phyloP scores from a whole-genome alignment of 53 echinoderm and acorn worm species.

The Mesocentrotus franciscanus region DNA sequence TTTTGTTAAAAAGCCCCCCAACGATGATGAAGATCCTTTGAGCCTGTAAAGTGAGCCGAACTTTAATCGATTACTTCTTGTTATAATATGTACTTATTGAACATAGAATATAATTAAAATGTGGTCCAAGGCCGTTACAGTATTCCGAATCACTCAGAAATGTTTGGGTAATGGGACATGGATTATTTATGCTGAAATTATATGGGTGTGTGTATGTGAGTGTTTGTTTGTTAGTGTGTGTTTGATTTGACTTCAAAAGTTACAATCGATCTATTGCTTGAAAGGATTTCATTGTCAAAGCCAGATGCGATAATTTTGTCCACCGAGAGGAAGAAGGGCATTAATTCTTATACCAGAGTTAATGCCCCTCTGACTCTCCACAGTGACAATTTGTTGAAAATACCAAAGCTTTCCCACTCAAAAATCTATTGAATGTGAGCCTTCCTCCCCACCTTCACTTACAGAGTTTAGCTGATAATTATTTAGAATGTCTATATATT shows the following conservation, averaged over 20 bases:
- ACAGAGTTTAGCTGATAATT: not conserved
- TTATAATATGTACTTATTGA: not conserved
- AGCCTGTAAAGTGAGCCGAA: not conserved
- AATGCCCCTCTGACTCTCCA: not conserved
- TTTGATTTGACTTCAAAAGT: not conserved
- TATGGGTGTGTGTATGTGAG: not conserved
- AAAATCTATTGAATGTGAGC: not conserved
- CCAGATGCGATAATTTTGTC: not conserved
- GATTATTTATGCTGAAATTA: not conserved
- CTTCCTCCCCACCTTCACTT: slow-evolving; percentile 4
- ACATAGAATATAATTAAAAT: not conserved
- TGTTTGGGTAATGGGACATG: not conserved
- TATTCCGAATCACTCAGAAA: not conserved
- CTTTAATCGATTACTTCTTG: not conserved
- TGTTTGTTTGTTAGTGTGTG: not conserved
- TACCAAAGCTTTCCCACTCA: slow-evolving; percentile 16
- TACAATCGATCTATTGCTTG: not conserved
- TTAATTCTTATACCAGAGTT: not conserved
- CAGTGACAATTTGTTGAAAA: not conserved
- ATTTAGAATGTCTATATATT: slow-evolving; percentile 30
- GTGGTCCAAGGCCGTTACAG: not conserved
- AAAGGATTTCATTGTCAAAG: not conserved
- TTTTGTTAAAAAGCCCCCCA: not conserved
- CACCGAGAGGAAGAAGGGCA: not conserved
- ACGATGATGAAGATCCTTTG: not conserved